A percentile compares a stretch with the other conserved stretches of the same genome.
Conservation (phyloP, 2,797 vertebrate species). For the Melanotaenia boesemani region DNA sequence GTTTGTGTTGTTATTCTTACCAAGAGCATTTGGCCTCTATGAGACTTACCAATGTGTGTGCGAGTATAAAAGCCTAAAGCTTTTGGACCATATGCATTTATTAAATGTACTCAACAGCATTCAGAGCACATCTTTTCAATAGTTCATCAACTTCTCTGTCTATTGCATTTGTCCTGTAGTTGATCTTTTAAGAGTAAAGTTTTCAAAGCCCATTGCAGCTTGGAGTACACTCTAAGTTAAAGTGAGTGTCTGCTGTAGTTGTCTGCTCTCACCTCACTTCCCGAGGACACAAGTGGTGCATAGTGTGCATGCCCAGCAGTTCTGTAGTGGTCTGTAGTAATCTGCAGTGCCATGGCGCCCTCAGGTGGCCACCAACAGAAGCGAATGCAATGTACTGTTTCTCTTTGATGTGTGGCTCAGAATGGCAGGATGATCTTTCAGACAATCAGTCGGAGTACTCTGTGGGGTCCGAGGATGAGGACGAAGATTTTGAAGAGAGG, state of each 20-base stretch:
- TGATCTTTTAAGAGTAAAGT: conserved; percentile 27
- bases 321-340: conserved; percentile 76
- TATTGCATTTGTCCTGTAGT: conserved; percentile 23
- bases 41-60: conserved; percentile 9
- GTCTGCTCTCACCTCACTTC: conserved; percentile 44
- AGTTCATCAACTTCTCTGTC: conserved; percentile 10
- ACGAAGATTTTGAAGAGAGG: conserved; percentile 98
- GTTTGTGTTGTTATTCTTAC: conserved; percentile 23
- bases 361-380: conserved; percentile 75
- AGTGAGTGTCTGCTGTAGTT: conserved; percentile 53
- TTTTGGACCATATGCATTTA: conserved; percentile 19
- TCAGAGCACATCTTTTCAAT: conserved; percentile 28
- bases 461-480: conserved; percentile 98
- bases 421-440: conserved; percentile 98
- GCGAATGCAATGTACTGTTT: conserved; percentile 82
- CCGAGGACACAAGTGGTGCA: conserved; percentile 37
- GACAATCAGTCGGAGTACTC: conserved; percentile 99
- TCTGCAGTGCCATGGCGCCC: conserved; percentile 77
- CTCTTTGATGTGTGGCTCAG: conserved; percentile 87
- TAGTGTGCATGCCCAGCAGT: conserved; percentile 50
- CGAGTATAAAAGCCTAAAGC: background rate
- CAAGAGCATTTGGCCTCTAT: conserved; percentile 20
- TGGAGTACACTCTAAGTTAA: conserved; percentile 58
- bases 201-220: conserved; percentile 33
- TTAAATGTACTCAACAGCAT: conserved; percentile 19